These are phyloP conservation scores for Gymnopithys bicolor DNA, from an alignment of 2,797 vertebrate genomes.

Conservation along the genomic window DNA sequence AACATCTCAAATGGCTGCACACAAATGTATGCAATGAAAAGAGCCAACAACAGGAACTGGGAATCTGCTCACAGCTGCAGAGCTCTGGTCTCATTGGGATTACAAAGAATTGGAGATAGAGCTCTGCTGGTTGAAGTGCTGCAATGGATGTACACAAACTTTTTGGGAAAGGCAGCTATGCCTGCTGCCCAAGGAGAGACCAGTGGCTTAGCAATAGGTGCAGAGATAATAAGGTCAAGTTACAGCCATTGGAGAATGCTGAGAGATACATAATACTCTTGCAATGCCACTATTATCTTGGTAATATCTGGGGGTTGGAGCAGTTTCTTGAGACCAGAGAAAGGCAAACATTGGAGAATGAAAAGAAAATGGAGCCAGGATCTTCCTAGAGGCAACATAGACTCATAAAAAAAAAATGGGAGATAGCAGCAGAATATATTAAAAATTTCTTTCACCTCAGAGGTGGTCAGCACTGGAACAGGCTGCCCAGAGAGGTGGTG, in stretches of 20 bases:
- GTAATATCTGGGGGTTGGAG: neutral
- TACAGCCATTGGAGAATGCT: neutral
- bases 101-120: neutral
- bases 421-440: neutral
- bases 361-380: neutral
- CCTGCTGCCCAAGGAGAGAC: neutral
- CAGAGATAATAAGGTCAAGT: neutral
- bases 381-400: neutral
- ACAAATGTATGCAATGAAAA: neutral
- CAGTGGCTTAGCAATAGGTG: neutral
- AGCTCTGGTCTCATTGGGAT: neutral
- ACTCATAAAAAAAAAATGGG: neutral
- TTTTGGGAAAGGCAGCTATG: neutral
- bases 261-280: neutral
- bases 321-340: neutral
- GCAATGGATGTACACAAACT: neutral
- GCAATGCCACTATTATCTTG: neutral
- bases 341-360: neutral
- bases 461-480: neutral
- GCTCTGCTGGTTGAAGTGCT: neutral
- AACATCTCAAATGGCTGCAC: neutral
- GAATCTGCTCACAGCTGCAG: neutral
- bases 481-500: neutral
- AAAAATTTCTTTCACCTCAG: rapidly evolving
- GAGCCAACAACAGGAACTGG: neutral